phyloP scores from a whole-genome alignment of 1,140 invertebrate species.

The Hyles vespertilio region DNA sequence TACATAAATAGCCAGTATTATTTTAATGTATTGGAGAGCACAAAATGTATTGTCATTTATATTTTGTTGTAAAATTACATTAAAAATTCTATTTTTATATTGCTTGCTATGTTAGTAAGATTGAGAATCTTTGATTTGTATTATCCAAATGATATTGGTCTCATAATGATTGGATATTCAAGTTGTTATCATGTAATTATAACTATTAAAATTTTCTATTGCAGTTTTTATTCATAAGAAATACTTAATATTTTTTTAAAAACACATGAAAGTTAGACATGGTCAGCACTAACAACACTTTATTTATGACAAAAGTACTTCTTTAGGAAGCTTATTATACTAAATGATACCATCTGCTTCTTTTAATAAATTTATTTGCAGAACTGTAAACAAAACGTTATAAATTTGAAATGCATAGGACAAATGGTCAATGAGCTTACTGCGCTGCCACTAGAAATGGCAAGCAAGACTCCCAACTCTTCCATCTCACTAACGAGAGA shows the following conservation, averaged over 20 bases:
- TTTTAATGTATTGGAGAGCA: not conserved
- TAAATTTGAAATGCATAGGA: slow-evolving; percentile 44
- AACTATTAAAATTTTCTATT: slow-evolving; percentile 1
- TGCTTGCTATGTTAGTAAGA: not conserved
- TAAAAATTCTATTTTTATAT: too few species aligned
- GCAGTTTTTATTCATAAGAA: not conserved
- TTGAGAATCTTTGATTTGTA: not conserved
- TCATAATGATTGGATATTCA: slow-evolving; percentile 18
- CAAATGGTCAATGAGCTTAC: slow-evolving; percentile 51
- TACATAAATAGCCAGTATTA: slow-evolving; percentile 9
- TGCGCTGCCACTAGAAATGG: slow-evolving; percentile 44
- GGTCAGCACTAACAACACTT: not conserved
- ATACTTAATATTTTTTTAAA: not conserved
- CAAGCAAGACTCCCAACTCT: slow-evolving; percentile 63
- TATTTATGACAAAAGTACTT: too few species aligned
- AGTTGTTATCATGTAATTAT: slow-evolving; percentile 5
- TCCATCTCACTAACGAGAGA: slow-evolving; percentile 57
- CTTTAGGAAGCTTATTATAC: not conserved
- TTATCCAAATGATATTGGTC: slow-evolving; percentile 17
- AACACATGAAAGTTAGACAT: slow-evolving; percentile 1
- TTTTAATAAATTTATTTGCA: slow-evolving; percentile 6
- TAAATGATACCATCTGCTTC: not conserved
- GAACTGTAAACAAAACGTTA: slow-evolving; percentile 9
- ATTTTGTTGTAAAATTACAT: too few species aligned
- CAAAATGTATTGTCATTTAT: slow-evolving; percentile 2